Percentiles rank a stretch among this genome's conserved stretches.
Conservation (phyloP, 2,888 invertebrate genomes). For the Cantharis lateralis region DNA sequence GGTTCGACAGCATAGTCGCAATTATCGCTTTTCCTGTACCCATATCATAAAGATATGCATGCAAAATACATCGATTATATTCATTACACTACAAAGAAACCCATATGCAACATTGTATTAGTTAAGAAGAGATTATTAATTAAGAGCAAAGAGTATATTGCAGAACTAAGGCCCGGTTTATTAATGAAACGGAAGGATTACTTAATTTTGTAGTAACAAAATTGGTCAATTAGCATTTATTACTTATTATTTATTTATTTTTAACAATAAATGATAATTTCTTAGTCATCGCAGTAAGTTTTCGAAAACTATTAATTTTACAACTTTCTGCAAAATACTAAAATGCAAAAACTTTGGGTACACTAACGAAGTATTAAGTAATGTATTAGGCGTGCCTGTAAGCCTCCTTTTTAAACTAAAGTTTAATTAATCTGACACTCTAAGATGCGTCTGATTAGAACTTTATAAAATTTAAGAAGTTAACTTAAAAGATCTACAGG, state of each 20-base stretch:
- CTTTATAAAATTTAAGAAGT: slow-evolving; percentile 1
- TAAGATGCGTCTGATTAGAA: slow-evolving; percentile 1
- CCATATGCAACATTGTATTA: not conserved
- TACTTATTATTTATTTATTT: not conserved
- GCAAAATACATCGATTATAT: not conserved
- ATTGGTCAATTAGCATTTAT: not conserved
- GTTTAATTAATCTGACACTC: slow-evolving; percentile 4
- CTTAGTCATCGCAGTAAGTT: not conserved
- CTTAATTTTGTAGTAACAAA: not conserved
- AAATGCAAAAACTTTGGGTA: not conserved
- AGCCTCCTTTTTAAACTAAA: slow-evolving; percentile 1
- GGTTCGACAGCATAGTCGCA: not conserved
- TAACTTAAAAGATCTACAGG: not conserved
- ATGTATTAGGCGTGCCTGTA: not conserved
- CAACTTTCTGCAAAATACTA: not conserved
- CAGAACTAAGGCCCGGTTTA: not conserved
- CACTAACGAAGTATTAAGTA: not conserved
- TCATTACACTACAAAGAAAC: not conserved
- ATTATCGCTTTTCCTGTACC: not conserved
- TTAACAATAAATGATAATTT: not conserved
- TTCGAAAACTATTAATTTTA: not conserved
- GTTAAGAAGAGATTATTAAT: not conserved
- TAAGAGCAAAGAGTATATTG: not conserved
- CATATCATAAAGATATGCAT: not conserved
- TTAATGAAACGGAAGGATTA: not conserved